Base-by-base conservation (phyloP, 2,113 vertebrate species). In the Castor canadensis region DNA sequence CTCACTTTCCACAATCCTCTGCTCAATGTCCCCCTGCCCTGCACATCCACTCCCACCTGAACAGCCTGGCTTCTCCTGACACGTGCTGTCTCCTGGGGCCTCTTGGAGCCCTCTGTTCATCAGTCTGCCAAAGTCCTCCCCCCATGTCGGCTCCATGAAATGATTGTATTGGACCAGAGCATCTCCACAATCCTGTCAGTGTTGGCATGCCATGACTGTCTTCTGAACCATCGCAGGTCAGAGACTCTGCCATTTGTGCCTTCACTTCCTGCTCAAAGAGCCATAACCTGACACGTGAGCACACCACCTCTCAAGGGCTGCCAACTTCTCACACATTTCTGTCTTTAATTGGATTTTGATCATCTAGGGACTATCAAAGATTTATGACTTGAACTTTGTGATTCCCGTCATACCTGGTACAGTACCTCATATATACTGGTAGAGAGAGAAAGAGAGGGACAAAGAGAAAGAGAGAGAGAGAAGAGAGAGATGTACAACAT, bases 1-100 rank as follows among this genome's bases (percentile, higher is more conserved):
- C 64, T 79, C 64, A 58, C 62, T 72, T 88, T 85, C n/a, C 19
- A 58, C 49, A 93, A 45, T 0, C 38, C 26, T 82, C 79, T 82
- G 38, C n/a, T 62, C 83, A 67, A 35, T 54, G 12, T 35, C 9
- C 17, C 2, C 20, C 15, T 77, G 28, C 26, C 56, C 26, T 32
- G 30, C 43, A 58, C 13, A 35, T 13, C 43, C n/a, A 35, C 62
- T 67, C 32, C 28, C 35, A 45, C 26, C 26, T 15, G 17, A 89
- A 43, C 19, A 73, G 69, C 1, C 1, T 8, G 56, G 15, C 2
- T 3, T 92, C 56, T 77, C n/a, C 69, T 22, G 1, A 7, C 3
- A 47, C 52, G 71, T 56, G 24, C 28, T 80, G 45, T 76, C 52
- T 84, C 38, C 80, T 43, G 16, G 43, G 47, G 24, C n/a, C 49